Evolutionary conservation across 2,113 vertebrate species (phyloP), one percentile per base, ranked within the genome.

Genomic region (Hepsetus odoe): DNA sequence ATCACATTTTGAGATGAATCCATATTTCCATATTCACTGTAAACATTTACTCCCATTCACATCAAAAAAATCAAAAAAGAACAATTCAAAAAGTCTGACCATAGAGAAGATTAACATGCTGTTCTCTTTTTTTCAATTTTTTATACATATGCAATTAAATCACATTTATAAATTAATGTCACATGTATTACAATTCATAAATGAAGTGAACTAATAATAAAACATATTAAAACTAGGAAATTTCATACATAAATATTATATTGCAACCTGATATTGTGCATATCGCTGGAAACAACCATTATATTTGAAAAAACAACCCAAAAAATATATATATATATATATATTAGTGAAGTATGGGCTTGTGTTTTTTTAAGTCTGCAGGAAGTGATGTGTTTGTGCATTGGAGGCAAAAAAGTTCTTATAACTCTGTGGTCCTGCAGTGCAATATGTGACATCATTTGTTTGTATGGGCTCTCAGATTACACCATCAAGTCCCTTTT

Each of bases 241-340:
- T 74, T 75, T 81, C 90, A 88, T 92, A 92, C 90, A 91, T 82
- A 89, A 92, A 82, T 88, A 88, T 91, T 88, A 91, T 92, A 92
- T 93, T 93, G 92, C 89, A 92, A 92, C 91, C 91, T 93, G 91
- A 93, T 92, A 92, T 91, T 92, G 88, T 92, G 91, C 90, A 93
- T 92, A 92, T 88, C 89, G 90, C 87, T 90, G 81, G 79, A 83
- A n/a, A 82, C 73, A 51, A 81, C 67, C 79, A 66, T 83, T 76
- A 83, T 69, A 72, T 72, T 64, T 59, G 51, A 55, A 32, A 78
- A 82, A 85, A 78, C 68, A 81, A 72, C 46, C 51, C 8, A 59
- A 73, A 72, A 55, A 46, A 28, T 26, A 32, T 69, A 28, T 42
- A 58, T 71, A 32, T 55, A 71, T 35, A 42, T 28, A 59, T 59